Evolutionary conservation across 2,113 vertebrate genomes (phyloP), one percentile per base, ranked within the genome.

Genomic region (Todiramphus chloris): DNA sequence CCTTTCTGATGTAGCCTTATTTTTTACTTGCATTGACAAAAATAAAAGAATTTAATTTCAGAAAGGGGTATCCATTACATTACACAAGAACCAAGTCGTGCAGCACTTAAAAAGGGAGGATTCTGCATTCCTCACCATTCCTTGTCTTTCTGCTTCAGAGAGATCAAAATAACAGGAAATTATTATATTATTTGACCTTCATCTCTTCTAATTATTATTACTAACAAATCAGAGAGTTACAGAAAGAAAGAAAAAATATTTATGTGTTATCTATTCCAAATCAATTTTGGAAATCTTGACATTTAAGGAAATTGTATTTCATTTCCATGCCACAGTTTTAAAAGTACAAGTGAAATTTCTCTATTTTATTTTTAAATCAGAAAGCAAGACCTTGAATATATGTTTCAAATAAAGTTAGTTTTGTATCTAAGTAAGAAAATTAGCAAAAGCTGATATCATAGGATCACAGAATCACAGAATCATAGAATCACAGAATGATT

Each of bases 221-320:
- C 55, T 83, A 90, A 83, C 53, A 87, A 94, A 86, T 93, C 63
- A 93, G 41, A 81, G 35, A 80, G 63, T 11, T 91, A 23, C 6
- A 4, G 20, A 59, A 88, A 80, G 59, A 77, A 33, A 90, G 82
- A 94, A 96, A 85, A 35, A 86, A 94, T 91, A 83, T 0, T 0
- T 51, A 55, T 60, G 21, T 83, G 67, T 31, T 56, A 63, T n/a
- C 55, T 79, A 83, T 39, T 93, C 35, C 63, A 8, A 95, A 91
- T 90, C 79, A 92, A 44, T 83, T 70, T 92, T 92, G 25, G 60
- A 95, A 95, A 95, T 88, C 93, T 81, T 93, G 94, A 96, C 92
- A 95, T 96, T 95, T 93, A 96, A 83, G 67, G 55, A 96, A 94
- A 94, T 93, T 94, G 8, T 46, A 59, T 95, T 94, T 95, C 50